Percentiles rank a stretch among this genome's conserved stretches.
Evolutionary conservation across 2,113 vertebrate species (phyloP).

Genomic region (Cromileptes altivelis): DNA sequence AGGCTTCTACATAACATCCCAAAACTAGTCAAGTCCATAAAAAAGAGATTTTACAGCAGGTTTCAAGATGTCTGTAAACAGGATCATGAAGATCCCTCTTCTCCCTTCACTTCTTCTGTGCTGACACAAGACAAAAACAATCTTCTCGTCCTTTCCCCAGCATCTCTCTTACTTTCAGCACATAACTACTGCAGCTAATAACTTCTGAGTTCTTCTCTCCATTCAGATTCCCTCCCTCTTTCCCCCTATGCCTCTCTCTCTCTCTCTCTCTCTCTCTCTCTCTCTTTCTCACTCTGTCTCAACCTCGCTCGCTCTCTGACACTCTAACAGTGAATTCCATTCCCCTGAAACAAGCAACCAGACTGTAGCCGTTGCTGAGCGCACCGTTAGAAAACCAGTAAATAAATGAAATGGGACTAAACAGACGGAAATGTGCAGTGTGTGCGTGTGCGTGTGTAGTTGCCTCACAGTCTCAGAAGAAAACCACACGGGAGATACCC

Average conservation of each 20-base stretch:
- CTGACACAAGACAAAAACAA: not conserved
- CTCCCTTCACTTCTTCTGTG: slow-evolving; percentile 46
- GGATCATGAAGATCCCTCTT: not conserved
- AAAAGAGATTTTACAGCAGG: not conserved
- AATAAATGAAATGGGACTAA: slow-evolving; percentile 53
- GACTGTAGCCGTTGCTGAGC: slow-evolving; percentile 68
- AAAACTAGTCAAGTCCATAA: not conserved
- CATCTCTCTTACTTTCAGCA: slow-evolving; percentile 56
- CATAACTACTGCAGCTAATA: slow-evolving; percentile 47
- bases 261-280: slow-evolving; percentile 6
- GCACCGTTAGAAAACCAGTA: slow-evolving; percentile 54
- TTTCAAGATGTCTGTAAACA: not conserved
- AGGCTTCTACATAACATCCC: not conserved
- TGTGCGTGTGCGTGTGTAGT: not conserved
- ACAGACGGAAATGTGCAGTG: slow-evolving; percentile 37
- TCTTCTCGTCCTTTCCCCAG: slow-evolving; percentile 31
- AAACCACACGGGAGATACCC: slow-evolving; percentile 60
- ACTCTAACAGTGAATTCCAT: slow-evolving; percentile 81
- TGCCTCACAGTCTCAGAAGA: slow-evolving; percentile 2
- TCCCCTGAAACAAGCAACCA: slow-evolving; percentile 83
- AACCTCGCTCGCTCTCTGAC: slow-evolving; percentile 49
- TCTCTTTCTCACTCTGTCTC: slow-evolving; percentile 18
- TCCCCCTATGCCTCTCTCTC: slow-evolving; percentile 5
- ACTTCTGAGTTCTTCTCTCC: slow-evolving; percentile 52
- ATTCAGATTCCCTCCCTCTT: slow-evolving; percentile 33